Evolutionary conservation across 2,113 vertebrate species (phyloP), one percentile per base, ranked within the genome.

Genomic region (Actinemys pallida): DNA sequence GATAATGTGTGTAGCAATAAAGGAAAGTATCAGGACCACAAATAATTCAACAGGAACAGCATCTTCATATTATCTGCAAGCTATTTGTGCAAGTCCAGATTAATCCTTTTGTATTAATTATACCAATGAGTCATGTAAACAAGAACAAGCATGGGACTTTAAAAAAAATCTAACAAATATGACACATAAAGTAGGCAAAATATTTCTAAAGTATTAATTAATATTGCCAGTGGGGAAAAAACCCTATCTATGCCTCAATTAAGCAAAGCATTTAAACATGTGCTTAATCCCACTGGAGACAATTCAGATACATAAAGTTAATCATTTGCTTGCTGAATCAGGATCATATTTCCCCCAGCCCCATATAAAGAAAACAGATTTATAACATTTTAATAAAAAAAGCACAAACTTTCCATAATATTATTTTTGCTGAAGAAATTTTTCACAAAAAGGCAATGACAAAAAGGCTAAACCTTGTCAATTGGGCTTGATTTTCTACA

Each of bases 21-120:
- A 16, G 56, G 10, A 3, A 85, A 47, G 35, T 69, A 69, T 24
- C 12, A n/a, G 29, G 2, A 6, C 86, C 27, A 53, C 6, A 92
- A 76, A 75, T 79, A 56, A 86, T 86, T 90, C 90, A 62, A 76
- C 57, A 79, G n/a, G 20, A 93, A 49, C 4, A 65, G 2, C 78
- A 53, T 92, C 86, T 96, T 86, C 31, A 87, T 75, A 1, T 82
- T 89, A 10, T 25, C 62, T 92, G 47, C 35, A 90, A 0, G 8
- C 2, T 84, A 89, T 94, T 78, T 86, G 9, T 88, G 56, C 8
- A 97, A 96, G 93, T 88, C 27, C 72, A 94, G 81, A 95, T 94
- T 94, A 97, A 83, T 29, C 76, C 85, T 78, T 62, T 24, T 84
- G 9, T 86, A 89, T 82, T 90, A 96, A 90, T 94, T 96, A 96